Percentiles rank a stretch among this genome's conserved stretches.
Conservation (phyloP, 2,888 invertebrate genomes). For the Eudemis profundana region DNA sequence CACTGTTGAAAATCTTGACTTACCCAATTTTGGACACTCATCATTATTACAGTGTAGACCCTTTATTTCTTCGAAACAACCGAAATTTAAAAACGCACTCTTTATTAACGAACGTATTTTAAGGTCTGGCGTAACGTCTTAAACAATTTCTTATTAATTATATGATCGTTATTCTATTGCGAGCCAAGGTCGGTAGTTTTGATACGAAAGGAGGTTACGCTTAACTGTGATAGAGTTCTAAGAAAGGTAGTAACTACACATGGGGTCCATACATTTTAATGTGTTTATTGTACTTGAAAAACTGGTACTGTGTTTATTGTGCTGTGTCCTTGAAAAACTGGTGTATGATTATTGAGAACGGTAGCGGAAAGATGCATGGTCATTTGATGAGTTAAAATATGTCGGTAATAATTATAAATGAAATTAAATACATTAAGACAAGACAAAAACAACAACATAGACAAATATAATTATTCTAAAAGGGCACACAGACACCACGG, state of each 20-base stretch:
- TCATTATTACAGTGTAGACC: too few relatives aligned
- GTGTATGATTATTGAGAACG: not conserved
- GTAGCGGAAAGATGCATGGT: conserved; percentile 1
- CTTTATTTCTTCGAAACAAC: too few relatives aligned
- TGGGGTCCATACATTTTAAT: not conserved
- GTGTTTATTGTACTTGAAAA: not conserved
- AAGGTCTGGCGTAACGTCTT: conserved; percentile 40
- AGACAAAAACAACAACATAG: too few relatives aligned
- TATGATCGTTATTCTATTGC: conserved; percentile 41
- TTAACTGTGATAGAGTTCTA: not conserved
- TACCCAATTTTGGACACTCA: too few relatives aligned
- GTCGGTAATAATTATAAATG: too few relatives aligned
- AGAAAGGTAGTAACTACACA: not conserved
- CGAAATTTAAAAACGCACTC: conserved; percentile 15
- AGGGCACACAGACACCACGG: too few relatives aligned
- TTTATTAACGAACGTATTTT: conserved; percentile 16
- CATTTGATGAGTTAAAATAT: too few relatives aligned
- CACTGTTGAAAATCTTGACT: too few relatives aligned
- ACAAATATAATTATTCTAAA: too few relatives aligned
- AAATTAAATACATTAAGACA: too few relatives aligned
- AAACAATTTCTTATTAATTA: conserved; percentile 36
- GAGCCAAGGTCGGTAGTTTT: conserved; percentile 39
- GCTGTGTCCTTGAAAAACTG: conserved; percentile 1
- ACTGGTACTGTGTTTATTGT: not conserved
- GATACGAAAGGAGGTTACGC: conserved; percentile 41